phyloP scores from a whole-genome alignment of 2,113 vertebrate species.

The Rhinoderma darwinii region DNA sequence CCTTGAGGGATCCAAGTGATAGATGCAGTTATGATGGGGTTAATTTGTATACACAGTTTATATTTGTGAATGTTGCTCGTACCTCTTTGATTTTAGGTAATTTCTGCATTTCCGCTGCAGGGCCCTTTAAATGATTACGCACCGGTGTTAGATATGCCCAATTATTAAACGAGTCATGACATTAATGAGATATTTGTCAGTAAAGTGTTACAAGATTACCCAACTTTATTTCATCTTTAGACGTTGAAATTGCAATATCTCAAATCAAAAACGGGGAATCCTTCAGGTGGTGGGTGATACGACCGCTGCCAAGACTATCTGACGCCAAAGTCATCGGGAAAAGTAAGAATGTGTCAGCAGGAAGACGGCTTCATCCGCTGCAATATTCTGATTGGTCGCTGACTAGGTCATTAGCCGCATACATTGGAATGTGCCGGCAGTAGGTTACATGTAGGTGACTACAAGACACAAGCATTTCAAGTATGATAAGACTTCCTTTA shows the following conservation, averaged over 20 bases:
- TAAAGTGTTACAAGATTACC: background rate
- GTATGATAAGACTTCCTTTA: background rate
- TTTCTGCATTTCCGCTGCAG: too few relatives aligned
- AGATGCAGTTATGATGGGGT: too few relatives aligned
- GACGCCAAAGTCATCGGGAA: background rate
- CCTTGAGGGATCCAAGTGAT: too few relatives aligned
- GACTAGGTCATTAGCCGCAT: slow-evolving; percentile 4
- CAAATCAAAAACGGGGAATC: background rate
- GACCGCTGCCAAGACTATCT: background rate
- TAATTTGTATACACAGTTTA: too few relatives aligned
- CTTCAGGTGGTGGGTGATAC: background rate
- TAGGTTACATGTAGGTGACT: slow-evolving; percentile 18
- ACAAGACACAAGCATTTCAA: background rate
- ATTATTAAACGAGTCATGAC: background rate
- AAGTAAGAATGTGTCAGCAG: slow-evolving; percentile 6
- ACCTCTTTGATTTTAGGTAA: too few relatives aligned
- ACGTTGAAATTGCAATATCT: background rate
- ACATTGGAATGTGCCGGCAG: background rate
- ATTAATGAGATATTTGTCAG: background rate
- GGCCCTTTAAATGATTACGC: background rate
- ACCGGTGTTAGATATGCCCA: background rate
- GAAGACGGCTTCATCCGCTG: background rate
- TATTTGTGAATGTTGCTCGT: too few relatives aligned
- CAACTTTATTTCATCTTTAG: background rate
- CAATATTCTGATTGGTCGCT: too few relatives aligned